These are phyloP conservation scores for Nineta flava DNA, from an alignment of 2,888 invertebrate species.

Conservation along the genomic window DNA sequence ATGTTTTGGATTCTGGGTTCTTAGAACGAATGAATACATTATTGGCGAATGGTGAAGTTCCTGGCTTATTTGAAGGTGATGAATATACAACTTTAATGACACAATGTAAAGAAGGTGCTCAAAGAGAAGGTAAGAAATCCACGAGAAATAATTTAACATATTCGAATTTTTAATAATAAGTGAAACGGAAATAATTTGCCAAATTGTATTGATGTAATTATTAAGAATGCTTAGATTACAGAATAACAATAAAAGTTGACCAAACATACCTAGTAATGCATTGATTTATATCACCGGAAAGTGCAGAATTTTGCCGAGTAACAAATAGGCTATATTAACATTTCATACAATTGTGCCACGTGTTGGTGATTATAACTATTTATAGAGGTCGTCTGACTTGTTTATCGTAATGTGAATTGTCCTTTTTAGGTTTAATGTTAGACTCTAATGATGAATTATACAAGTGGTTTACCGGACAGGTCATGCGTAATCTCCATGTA, in stretches of 20 bases:
- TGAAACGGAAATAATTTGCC: neutral
- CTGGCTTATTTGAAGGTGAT: slow-evolving; percentile 88
- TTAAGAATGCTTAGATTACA: too few relatives aligned
- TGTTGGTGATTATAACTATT: too few relatives aligned
- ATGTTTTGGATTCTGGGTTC: slow-evolving; percentile 96
- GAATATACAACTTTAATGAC: slow-evolving; percentile 99
- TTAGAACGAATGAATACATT: slow-evolving; percentile 98
- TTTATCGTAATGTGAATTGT: too few relatives aligned
- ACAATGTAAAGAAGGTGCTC: slow-evolving; percentile 98
- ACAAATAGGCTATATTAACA: too few relatives aligned
- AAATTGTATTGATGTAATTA: too few relatives aligned
- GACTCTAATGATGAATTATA: slow-evolving; percentile 97
- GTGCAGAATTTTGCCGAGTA: too few relatives aligned
- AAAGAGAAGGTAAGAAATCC: slow-evolving; percentile 54
- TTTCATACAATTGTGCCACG: too few relatives aligned
- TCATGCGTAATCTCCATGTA: slow-evolving; percentile 97
- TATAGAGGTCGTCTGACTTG: too few relatives aligned
- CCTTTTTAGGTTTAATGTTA: slow-evolving; percentile 67
- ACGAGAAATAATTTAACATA: slow-evolving; percentile 12
- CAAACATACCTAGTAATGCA: too few relatives aligned
- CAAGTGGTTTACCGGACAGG: slow-evolving; percentile 99
- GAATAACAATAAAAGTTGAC: too few relatives aligned
- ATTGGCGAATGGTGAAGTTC: slow-evolving; percentile 96
- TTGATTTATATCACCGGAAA: too few relatives aligned
- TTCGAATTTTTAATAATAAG: neutral